Conservation (phyloP, 1,140 invertebrate species). For the Sesamia nonagrioides region DNA sequence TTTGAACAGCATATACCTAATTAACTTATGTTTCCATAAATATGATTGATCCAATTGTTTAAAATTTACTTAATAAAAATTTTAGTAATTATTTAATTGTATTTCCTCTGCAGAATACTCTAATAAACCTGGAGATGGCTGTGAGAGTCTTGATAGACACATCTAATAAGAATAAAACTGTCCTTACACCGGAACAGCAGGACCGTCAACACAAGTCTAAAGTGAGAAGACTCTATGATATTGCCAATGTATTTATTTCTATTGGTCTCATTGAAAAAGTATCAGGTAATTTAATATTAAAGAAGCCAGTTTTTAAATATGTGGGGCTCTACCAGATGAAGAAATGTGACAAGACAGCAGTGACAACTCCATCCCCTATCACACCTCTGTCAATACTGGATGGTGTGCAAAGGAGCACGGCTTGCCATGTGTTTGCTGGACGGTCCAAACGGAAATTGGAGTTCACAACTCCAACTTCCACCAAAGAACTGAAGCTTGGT, state of each 20-base stretch:
- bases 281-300: constrained; percentile 87
- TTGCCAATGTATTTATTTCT: constrained; percentile 92
- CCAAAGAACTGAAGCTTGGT: constrained; percentile 67
- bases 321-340: constrained; percentile 88
- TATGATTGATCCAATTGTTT: no score
- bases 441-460: constrained; percentile 84
- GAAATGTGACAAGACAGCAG: constrained; percentile 67
- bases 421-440: constrained; percentile 76
- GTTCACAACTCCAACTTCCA: constrained; percentile 78
- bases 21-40: constrained; percentile 8
- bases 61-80: neutral
- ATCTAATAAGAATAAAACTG: constrained; percentile 71
- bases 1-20: neutral
- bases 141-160: constrained; percentile 89
- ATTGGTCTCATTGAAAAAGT: constrained; percentile 91
- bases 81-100: neutral
- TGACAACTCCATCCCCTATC: constrained; percentile 74
- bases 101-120: constrained; percentile 87
- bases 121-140: constrained; percentile 91
- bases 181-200: constrained; percentile 78
- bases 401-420: constrained; percentile 66
- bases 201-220: constrained; percentile 89
- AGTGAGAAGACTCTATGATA: constrained; percentile 92
- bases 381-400: constrained; percentile 76
- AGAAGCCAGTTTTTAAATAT: constrained; percentile 91